phyloP scores from a whole-genome alignment of 1,140 invertebrate genomes.

The Anoplolepis gracilipes region DNA sequence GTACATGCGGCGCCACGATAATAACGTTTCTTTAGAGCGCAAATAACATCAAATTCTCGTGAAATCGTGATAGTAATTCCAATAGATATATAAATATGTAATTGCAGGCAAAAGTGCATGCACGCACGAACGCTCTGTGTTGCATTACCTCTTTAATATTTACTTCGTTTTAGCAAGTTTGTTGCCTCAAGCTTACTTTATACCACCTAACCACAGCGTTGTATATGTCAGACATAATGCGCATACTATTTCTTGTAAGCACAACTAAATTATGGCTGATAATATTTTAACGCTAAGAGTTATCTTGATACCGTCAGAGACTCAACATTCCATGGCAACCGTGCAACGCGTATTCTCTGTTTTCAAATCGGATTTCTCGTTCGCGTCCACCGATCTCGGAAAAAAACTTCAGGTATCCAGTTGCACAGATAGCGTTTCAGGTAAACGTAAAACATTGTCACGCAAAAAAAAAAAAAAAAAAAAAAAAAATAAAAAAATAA shows the following conservation, averaged over 20 bases:
- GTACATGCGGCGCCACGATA: neutral
- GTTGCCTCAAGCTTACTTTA: neutral
- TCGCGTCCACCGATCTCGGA: neutral
- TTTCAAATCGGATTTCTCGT: constrained; percentile 20
- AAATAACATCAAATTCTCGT: constrained; percentile 6
- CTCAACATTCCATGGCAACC: neutral
- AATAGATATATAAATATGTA: constrained; percentile 24
- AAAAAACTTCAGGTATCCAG: neutral
- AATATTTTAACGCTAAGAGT: constrained; percentile 38
- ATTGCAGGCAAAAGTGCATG: constrained; percentile 15
- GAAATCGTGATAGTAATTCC: neutral
- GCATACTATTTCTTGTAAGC: neutral
- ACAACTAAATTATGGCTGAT: constrained; percentile 19
- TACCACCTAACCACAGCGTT: neutral
- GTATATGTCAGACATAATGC: constrained; percentile 9
- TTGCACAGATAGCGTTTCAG: neutral
- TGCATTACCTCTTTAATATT: constrained; percentile 11
- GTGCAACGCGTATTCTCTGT: neutral
- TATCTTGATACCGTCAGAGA: constrained; percentile 9
- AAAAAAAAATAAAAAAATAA: neutral
- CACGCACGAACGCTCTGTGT: neutral
- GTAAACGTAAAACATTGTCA: neutral
- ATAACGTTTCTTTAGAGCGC: neutral
- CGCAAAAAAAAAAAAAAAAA: neutral
- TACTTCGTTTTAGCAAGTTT: constrained; percentile 24